Percentiles rank a stretch among this genome's conserved stretches.
Evolutionary conservation across 2,888 invertebrate species (phyloP).

Genomic region (Hesperia comma): DNA sequence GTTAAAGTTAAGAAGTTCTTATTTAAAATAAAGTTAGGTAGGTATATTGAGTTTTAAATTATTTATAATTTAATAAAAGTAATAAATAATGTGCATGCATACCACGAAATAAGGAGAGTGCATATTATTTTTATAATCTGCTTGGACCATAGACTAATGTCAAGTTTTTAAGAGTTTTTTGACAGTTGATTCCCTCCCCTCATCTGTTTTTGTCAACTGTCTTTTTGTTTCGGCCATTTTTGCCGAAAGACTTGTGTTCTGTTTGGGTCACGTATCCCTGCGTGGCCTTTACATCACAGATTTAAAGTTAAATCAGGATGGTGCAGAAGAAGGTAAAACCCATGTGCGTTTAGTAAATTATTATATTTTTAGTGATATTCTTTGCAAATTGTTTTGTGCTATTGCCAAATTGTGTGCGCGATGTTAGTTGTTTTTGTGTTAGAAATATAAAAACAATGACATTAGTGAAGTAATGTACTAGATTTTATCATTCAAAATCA

Average conservation of each 20-base stretch:
- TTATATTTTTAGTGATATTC: conserved; percentile 60
- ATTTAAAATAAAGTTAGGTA: no score
- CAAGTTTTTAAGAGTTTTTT: background rate
- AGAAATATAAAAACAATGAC: conserved; percentile 25
- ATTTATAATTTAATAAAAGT: no score
- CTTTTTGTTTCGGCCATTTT: conserved; percentile 82
- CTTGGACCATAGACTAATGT: no score
- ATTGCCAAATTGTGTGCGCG: conserved; percentile 34
- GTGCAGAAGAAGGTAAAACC: conserved; percentile 84
- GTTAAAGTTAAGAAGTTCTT: no score
- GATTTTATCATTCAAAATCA: conserved; percentile 34
- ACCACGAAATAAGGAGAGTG: no score
- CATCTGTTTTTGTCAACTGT: conserved; percentile 37
- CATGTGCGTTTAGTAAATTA: conserved; percentile 73
- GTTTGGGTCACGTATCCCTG: conserved; percentile 78
- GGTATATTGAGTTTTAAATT: no score
- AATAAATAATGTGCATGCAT: no score
- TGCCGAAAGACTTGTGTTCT: conserved; percentile 78
- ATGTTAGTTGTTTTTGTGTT: conserved; percentile 19
- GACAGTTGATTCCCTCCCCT: conserved; percentile 10
- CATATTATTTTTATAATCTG: no score
- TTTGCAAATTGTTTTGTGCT: conserved; percentile 50
- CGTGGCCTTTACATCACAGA: conserved; percentile 79
- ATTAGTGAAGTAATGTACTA: conserved; percentile 43
- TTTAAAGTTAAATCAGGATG: conserved; percentile 77